These are phyloP conservation scores for Stomatorhinus ivindoensis DNA, from an alignment of 2,113 vertebrate species.

Conservation along the genomic window DNA sequence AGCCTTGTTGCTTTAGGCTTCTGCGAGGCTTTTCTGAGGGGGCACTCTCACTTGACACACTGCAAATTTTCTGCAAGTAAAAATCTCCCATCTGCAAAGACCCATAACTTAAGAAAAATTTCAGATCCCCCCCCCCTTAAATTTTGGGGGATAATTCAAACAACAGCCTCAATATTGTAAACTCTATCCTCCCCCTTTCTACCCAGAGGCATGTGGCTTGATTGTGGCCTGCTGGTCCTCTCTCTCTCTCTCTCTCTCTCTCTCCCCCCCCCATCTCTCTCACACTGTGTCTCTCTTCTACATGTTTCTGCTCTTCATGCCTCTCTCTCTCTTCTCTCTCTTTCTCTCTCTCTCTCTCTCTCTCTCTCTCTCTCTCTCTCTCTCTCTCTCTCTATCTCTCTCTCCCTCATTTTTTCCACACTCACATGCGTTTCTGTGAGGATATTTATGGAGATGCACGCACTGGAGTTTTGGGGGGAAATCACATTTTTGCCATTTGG, in stretches of 20 bases:
- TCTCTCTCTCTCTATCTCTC: neutral
- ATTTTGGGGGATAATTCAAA: constrained; percentile 7
- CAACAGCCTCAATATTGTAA: constrained; percentile 15
- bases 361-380: neutral
- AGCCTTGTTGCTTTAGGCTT: constrained; percentile 20
- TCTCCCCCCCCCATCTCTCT: neutral
- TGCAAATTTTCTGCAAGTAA: constrained; percentile 17
- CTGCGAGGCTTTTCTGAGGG: neutral
- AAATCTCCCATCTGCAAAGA: constrained; percentile 11
- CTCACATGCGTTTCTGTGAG: neutral
- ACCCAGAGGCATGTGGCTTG: neutral
- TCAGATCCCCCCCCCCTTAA: neutral
- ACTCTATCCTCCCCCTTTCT: neutral
- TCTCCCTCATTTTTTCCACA: neutral
- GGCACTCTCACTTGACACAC: constrained; percentile 10
- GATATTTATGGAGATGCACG: neutral
- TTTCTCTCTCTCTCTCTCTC: neutral
- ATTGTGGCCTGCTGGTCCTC: neutral
- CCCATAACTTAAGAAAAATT: constrained; percentile 17
- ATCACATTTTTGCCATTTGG: constrained; percentile 1
- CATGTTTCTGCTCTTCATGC: neutral
- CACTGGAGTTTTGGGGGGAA: neutral
- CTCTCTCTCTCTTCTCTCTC: neutral
- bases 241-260: neutral
- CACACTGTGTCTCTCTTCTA: neutral